Conservation (phyloP, 2,113 vertebrate genomes). For the Oophaga pumilio region DNA sequence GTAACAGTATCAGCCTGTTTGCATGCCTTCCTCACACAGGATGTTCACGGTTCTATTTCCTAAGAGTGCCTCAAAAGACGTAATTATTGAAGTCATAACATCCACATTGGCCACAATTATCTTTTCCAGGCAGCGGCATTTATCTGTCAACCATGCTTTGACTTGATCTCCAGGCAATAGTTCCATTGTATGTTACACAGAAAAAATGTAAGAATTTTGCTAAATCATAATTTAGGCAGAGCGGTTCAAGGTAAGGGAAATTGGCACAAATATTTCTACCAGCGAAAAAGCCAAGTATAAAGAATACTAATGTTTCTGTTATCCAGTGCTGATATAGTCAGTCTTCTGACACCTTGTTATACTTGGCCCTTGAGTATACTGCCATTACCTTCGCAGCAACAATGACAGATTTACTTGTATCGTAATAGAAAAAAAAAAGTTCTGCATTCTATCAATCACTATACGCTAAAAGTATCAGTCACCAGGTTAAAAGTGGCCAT, state of each 20-base stretch:
- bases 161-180: not conserved
- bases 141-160: constrained; percentile 16
- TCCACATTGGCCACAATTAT: constrained; percentile 42
- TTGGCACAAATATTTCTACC: not conserved
- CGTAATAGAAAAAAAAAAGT: too few relatives aligned
- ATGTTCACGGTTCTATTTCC: constrained; percentile 43
- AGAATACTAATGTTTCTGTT: not conserved
- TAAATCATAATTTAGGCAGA: not conserved
- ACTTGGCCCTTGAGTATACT: too few relatives aligned
- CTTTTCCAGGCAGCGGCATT: constrained; percentile 28
- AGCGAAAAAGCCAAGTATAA: not conserved
- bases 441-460: too few relatives aligned
- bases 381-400: too few relatives aligned
- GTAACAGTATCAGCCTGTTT: not conserved
- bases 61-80: constrained; percentile 34
- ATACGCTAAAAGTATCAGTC: too few relatives aligned
- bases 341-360: too few relatives aligned
- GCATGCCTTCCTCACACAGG: constrained; percentile 43
- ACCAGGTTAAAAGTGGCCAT: too few relatives aligned
- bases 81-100: constrained; percentile 49
- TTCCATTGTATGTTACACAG: not conserved
- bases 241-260: not conserved
- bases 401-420: too few relatives aligned
- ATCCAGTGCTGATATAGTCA: not conserved
- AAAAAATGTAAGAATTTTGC: not conserved